Conservation (phyloP, 2,113 vertebrate genomes). For the Tachuris rubrigastra region DNA sequence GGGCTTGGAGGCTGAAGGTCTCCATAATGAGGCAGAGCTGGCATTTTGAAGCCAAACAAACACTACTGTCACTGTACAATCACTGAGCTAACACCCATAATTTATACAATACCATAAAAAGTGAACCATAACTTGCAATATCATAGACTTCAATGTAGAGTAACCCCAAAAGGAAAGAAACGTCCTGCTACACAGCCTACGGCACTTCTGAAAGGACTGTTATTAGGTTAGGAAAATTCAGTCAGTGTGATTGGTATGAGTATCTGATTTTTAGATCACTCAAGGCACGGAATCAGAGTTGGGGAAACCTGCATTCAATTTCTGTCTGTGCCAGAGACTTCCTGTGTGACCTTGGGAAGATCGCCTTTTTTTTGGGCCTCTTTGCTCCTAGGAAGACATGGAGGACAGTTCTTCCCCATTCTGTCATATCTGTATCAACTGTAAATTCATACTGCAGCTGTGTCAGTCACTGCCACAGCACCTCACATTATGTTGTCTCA, state of each 20-base stretch:
- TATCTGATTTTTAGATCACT: slow-evolving; percentile 5
- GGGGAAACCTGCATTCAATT: not conserved
- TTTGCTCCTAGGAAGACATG: fast-evolving
- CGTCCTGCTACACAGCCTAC: not conserved
- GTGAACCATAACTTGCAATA: not conserved
- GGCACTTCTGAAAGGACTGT: not conserved
- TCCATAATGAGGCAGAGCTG: not conserved
- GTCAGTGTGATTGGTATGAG: not conserved
- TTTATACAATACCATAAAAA: not conserved
- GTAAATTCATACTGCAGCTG: not conserved
- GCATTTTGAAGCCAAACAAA: not conserved
- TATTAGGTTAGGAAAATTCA: slow-evolving; percentile 15
- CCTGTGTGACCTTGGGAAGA: not conserved
- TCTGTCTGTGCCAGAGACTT: not conserved
- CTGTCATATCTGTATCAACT: not conserved
- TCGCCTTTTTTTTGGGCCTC: not conserved
- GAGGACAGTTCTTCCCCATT: not conserved
- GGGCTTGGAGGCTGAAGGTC: not conserved
- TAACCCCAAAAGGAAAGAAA: not conserved
- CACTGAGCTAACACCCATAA: not conserved
- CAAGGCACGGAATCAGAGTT: not conserved
- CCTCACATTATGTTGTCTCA: not conserved
- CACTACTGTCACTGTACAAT: not conserved
- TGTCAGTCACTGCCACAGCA: not conserved
- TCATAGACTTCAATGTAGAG: not conserved